Evolutionary conservation across 2,113 vertebrate species (phyloP), one percentile per base, ranked within the genome.

Genomic region (Rynchops niger): DNA sequence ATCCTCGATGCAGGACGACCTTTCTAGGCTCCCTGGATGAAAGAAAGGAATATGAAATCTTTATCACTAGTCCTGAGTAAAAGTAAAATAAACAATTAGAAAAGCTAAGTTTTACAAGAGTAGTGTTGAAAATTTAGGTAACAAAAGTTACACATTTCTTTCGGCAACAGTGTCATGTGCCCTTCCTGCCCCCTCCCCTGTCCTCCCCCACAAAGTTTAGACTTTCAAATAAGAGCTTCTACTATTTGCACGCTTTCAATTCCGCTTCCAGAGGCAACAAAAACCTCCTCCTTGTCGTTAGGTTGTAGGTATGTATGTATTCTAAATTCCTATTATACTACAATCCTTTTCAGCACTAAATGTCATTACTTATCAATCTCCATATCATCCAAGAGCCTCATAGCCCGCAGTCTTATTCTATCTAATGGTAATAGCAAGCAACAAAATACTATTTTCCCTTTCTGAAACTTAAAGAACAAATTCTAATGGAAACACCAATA

Each of bases 1-100:
- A 98, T 76, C 99, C 99, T 89, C 99, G 98, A 96, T 99, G 99
- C 66, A 99, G 98, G 45, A 99, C 97, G 30, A 99, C 99, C 97
- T 99, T 99, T 95, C 99, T 98, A 74, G 99, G 99, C 94, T 99
- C 99, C 96, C 99, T 99, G 88, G 66, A 96, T 84, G 52, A 84
- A 58, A 87, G 73, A 96, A 92, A 67, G 6, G 18, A 90, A 70
- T 58, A 72, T 0, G 5, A 89, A 76, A 80, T 38, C 22, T 61
- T 50, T 12, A 71, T 73, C 29, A 79, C 32, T 50, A 53, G 11
- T 15, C 12, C 56, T 4, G 10, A 82, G 9, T 45, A 67, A 26
- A 79, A 88, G 59, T 45, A 65, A 90, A 80, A 81, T 4, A 67
- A 88, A 72, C 11, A 62, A 42, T 13, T 38, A 85, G 18, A 67